Evolutionary conservation across 1,140 invertebrate genomes (phyloP).

Genomic region (Aradophagus sp.): DNA sequence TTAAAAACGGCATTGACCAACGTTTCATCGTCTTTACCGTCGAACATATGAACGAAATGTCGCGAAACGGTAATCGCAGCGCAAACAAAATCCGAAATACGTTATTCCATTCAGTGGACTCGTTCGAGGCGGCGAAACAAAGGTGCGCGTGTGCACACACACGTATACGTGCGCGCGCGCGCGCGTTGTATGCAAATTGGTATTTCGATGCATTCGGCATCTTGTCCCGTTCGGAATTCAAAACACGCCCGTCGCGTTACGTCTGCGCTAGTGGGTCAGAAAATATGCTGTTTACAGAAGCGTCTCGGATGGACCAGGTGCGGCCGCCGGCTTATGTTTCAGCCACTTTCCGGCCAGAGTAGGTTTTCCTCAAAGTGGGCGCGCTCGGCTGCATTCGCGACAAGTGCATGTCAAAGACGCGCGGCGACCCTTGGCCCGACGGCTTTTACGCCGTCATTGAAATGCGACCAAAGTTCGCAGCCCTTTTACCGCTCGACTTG

Average conservation of each 20-base stretch:
- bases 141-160: conserved; percentile 26
- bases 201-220: conserved; percentile 58
- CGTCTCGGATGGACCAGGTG: conserved; percentile 45
- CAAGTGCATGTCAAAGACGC: conserved; percentile 50
- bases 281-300: conserved; percentile 66
- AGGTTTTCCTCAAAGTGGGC: conserved; percentile 46
- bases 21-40: too few relatives aligned
- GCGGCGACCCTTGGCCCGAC: conserved; percentile 15
- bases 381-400: conserved; percentile 49
- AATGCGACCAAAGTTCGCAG: conserved; percentile 44
- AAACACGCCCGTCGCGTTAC: conserved; percentile 62
- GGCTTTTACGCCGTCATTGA: conserved; percentile 38
- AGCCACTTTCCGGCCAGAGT: conserved; percentile 29
- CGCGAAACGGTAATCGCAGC: conserved; percentile 6
- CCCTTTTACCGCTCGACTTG: too few relatives aligned
- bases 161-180: too few relatives aligned
- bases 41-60: conserved; percentile 23
- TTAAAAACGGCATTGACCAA: too few relatives aligned
- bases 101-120: conserved; percentile 38
- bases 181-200: conserved; percentile 49
- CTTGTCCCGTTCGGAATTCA: conserved; percentile 61
- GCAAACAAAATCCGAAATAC: conserved; percentile 33
- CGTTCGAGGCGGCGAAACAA: conserved; percentile 23
- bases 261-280: conserved; percentile 63
- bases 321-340: conserved; percentile 42